These are phyloP conservation scores for Sula dactylatra DNA, from an alignment of 2,113 vertebrate genomes.

Conservation along the genomic window DNA sequence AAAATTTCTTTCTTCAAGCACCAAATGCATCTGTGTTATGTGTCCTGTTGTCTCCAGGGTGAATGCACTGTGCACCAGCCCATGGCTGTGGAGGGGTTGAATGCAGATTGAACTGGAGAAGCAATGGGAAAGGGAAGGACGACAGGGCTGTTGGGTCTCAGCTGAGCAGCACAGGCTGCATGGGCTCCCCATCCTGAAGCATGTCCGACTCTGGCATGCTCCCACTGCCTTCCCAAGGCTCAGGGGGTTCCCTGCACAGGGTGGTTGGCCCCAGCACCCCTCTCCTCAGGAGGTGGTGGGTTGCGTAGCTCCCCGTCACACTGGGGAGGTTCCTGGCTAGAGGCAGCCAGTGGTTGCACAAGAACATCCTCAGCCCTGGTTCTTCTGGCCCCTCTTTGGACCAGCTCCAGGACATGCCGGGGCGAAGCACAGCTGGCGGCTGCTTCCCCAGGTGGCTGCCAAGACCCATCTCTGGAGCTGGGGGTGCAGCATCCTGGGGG, in stretches of 20 bases:
- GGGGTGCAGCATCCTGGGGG: background rate
- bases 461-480: background rate
- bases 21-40: background rate
- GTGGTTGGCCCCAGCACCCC: background rate
- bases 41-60: background rate
- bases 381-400: background rate
- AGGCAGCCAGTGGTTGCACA: background rate
- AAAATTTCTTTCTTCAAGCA: background rate
- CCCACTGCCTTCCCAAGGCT: background rate
- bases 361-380: background rate
- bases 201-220: rapidly evolving
- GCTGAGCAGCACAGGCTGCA: background rate
- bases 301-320: rapidly evolving
- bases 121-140: background rate
- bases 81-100: rapidly evolving
- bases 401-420: background rate
- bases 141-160: background rate
- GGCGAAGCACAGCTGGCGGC: rapidly evolving
- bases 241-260: background rate
- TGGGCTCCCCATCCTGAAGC: background rate
- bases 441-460: background rate
- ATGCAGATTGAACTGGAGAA: too few relatives aligned
- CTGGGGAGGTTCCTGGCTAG: background rate
- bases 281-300: rapidly evolving
- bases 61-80: rapidly evolving